phyloP scores from a whole-genome alignment of 2,888 invertebrate species.

The Lasioglossum oenotherae region DNA sequence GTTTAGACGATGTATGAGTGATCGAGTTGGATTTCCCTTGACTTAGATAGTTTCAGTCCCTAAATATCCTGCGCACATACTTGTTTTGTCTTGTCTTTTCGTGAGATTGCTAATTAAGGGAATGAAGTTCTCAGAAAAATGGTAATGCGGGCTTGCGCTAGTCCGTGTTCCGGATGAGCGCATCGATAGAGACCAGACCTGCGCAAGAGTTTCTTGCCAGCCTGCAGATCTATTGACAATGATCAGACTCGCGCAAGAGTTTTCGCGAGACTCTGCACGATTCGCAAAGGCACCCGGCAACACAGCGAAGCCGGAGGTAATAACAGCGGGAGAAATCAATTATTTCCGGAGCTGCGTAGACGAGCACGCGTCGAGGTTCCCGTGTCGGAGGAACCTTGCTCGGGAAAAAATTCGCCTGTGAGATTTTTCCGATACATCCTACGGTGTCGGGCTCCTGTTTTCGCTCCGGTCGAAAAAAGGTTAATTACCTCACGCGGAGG shows the following conservation, averaged over 20 bases:
- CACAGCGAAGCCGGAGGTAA: neutral
- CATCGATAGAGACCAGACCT: neutral
- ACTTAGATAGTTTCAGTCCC: neutral
- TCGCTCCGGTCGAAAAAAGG: neutral
- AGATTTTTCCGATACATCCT: slow-evolving; percentile 10
- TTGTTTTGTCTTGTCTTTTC: neutral
- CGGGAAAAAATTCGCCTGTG: neutral
- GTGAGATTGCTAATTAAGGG: neutral
- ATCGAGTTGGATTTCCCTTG: neutral
- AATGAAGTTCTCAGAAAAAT: neutral
- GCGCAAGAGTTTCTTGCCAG: neutral
- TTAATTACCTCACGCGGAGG: slow-evolving; percentile 56
- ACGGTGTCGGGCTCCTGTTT: neutral
- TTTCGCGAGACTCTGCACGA: neutral
- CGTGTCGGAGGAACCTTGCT: neutral
- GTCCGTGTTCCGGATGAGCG: neutral
- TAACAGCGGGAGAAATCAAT: slow-evolving; percentile 34
- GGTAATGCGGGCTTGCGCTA: neutral
- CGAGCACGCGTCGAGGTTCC: neutral
- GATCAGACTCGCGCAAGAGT: neutral
- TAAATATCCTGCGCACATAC: neutral
- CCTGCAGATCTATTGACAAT: neutral
- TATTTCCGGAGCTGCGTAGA: slow-evolving; percentile 16
- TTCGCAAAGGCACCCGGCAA: neutral
- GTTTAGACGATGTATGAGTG: neutral